Conservation (phyloP, 2,888 invertebrate genomes). For the Sesia bembeciformis region DNA sequence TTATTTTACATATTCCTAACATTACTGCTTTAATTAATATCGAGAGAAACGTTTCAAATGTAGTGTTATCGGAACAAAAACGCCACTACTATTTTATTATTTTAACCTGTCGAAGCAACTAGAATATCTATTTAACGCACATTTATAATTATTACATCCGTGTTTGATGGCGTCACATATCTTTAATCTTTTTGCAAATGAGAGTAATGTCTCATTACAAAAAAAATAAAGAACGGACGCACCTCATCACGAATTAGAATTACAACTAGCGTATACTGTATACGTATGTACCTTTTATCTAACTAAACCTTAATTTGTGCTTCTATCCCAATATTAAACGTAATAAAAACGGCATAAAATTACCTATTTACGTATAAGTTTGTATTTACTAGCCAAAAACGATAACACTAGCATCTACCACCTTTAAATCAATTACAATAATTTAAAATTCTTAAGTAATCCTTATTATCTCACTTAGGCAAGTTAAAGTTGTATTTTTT, state of each 20-base stretch:
- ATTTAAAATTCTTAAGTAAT: conserved; percentile 69
- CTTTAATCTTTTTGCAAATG: not conserved
- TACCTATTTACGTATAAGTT: conserved; percentile 56
- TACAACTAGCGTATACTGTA: conserved; percentile 71
- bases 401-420: conserved; percentile 67
- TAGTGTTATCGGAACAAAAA: conserved; percentile 26
- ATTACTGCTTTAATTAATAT: conserved; percentile 23
- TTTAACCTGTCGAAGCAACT: conserved; percentile 58
- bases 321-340: conserved; percentile 34
- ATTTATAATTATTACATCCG: conserved; percentile 12
- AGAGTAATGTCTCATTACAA: not conserved
- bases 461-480: conserved; percentile 73
- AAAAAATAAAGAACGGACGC: not conserved
- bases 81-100: conserved; percentile 39
- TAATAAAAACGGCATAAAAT: conserved; percentile 37
- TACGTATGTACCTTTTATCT: conserved; percentile 63
- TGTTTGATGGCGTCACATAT: not conserved
- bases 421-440: conserved; percentile 67
- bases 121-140: conserved; percentile 55
- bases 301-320: conserved; percentile 56
- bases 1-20: conserved; percentile 32
- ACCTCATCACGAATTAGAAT: conserved; percentile 31
- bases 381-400: conserved; percentile 63
- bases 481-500: conserved; percentile 72
- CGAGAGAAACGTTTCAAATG: conserved; percentile 28